A percentile compares a stretch with the other conserved stretches of the same genome.
phyloP scores from a whole-genome alignment of 2,888 invertebrate species.

The Smittia sp. region DNA sequence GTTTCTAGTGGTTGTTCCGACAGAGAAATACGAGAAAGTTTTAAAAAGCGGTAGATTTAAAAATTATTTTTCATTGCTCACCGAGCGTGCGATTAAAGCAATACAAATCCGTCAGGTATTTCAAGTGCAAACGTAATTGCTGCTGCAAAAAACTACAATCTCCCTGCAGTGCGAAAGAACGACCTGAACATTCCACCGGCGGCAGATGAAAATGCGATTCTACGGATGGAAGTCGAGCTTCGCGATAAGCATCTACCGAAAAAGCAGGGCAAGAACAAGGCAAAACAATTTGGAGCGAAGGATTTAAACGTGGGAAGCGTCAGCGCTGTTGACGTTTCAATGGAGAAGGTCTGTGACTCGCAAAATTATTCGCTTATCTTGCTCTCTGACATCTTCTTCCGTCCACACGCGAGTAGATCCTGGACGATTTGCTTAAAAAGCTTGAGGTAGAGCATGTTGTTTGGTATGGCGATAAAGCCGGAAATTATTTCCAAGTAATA shows the following conservation, averaged over 20 bases:
- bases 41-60: constrained; percentile 54
- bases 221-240: constrained; percentile 54
- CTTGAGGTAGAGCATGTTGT: constrained; percentile 67
- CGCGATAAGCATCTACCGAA: constrained; percentile 52
- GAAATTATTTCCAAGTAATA: constrained; percentile 67
- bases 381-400: neutral
- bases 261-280: constrained; percentile 19
- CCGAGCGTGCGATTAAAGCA: constrained; percentile 44
- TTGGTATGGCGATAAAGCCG: constrained; percentile 66
- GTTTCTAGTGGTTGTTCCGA: constrained; percentile 67
- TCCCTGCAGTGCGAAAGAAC: constrained; percentile 23
- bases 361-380: neutral
- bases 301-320: constrained; percentile 5
- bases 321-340: constrained; percentile 58
- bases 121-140: constrained; percentile 11
- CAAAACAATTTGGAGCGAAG: neutral
- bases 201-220: constrained; percentile 49
- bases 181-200: constrained; percentile 21
- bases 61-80: neutral
- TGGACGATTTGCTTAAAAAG: constrained; percentile 65
- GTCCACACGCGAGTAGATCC: constrained; percentile 54
- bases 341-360: constrained; percentile 59
- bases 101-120: neutral
- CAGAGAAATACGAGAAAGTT: constrained; percentile 65
- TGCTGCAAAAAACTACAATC: constrained; percentile 35